Percentiles rank a stretch among this genome's conserved stretches.
Conservation (phyloP, 1,140 invertebrate species). For the Nebria ingens region DNA sequence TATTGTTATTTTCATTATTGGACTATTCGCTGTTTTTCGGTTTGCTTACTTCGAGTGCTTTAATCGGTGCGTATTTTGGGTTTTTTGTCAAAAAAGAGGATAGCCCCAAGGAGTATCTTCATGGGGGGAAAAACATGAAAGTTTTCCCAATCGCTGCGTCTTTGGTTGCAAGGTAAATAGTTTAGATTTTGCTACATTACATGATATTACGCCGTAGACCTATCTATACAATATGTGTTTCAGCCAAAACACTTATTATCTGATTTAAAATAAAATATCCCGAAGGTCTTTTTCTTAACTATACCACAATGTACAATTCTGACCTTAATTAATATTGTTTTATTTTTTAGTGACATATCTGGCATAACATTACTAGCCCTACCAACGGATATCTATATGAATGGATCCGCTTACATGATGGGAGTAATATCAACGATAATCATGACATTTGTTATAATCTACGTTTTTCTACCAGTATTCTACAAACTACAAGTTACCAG, state of each 20-base stretch:
- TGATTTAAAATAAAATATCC: no score
- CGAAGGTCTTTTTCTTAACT: no score
- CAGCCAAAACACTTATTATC: no score
- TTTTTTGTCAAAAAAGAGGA: constrained; percentile 43
- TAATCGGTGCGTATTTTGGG: constrained; percentile 52
- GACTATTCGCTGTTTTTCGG: constrained; percentile 42
- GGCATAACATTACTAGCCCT: constrained; percentile 40
- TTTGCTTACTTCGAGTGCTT: constrained; percentile 44
- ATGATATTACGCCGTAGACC: no score
- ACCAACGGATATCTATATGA: constrained; percentile 28
- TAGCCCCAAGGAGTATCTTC: constrained; percentile 46
- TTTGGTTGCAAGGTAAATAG: constrained; percentile 39
- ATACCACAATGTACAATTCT: no score
- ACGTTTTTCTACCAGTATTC: constrained; percentile 42
- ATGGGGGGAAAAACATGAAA: constrained; percentile 48
- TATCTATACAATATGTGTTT: no score
- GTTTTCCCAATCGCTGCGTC: constrained; percentile 46
- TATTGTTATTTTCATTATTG: constrained; percentile 23
- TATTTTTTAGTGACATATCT: constrained; percentile 30
- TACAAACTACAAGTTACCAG: neutral
- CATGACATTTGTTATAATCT: neutral
- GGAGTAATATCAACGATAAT: neutral
- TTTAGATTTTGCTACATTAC: no score
- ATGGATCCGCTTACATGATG: constrained; percentile 17
- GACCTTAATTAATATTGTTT: neutral